Evolutionary conservation across 1,140 invertebrate species (phyloP), one percentile per base, ranked within the genome.

Genomic region (Cecropterus lyciades): DNA sequence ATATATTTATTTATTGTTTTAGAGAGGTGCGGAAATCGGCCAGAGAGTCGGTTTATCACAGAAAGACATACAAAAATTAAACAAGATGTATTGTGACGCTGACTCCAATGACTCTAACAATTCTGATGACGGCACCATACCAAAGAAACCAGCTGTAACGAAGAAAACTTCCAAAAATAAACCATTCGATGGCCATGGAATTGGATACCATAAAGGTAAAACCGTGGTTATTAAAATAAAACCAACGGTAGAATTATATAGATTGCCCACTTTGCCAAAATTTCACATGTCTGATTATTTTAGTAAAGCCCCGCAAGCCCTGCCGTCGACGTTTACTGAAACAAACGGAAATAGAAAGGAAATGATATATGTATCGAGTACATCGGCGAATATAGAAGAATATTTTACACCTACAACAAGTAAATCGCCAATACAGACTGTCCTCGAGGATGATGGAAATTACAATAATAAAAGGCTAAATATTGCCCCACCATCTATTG

Each of bases 41-140:
- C 95, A 96, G 82, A 92, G 95, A 62, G 79, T 92, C 15, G 94
- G 94, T 30, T 85, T 96, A 9, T 96, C 95, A 20, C 91, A 94
- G 33, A 95, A 95, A 65, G 96, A 96, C 65, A 85, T 93, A 0
- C 79, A 89, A 33, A 96, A 96, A 83, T 73, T 96, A 1, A 94
- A 94, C 70, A 92, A 92, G 69, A 96, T 96, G 95, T 96, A 96
- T 73, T 92, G 89, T 48, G 84, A 90, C 65, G 77, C 78, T 10
- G 80, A 87, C 63, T 76, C 73, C 20, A 75, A 79, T 33, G 70
- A 63, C 57, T 63, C 53, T 51, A 15, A n/a, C 5, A 59, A 45
- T 51, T 55, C 56, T 11, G 70, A 75, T 14, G 80, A 82, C 49
- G 70, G 65, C 15, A 65, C 20, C 20, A 63, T 60, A 16, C n/a